Evolutionary conservation across 2,888 invertebrate species (phyloP), one percentile per base, ranked within the genome.

Genomic region (Ochropleura plecta): DNA sequence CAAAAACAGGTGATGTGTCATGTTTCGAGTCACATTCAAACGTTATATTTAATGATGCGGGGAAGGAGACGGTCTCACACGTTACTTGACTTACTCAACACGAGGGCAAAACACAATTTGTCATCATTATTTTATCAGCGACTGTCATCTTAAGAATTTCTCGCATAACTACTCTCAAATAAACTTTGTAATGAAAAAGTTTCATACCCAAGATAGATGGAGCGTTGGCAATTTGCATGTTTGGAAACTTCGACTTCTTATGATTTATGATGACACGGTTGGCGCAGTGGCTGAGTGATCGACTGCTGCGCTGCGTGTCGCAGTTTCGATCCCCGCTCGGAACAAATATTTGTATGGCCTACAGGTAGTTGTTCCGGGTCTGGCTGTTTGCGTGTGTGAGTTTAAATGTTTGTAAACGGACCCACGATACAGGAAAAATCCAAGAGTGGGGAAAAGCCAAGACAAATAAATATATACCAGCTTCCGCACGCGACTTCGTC

Each of bases 111-210:
- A 57, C 10, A 14, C 40, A 64, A 67, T 59, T 75, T 51, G 51
- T 75, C 46, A 53, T 62, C 14, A 69, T 73, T 68, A 74, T 79
- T 62, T 69, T 55, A 49, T 40, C 40, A 60, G 53, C 65, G 5
- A 20, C 46, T 60, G 67, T 42, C 42, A 44, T 30, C 14, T 49
- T 59, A 5, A 74, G 75, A 65, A 59, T 18, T 65, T 20, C 6
- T 48, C n/a, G 49, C 12, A 53, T 30, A 60, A 48, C 20, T 49
- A 6, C 5, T 16, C 51, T 16, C 51, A 46, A 75, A 20, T 30
- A 18, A n/a, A 72, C 44, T 63, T 51, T 44, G 42, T 73, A 60
- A 57, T 20, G 40, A 68, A 14, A 64, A 49, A 60, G 14, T 2
- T 46, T 60, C 7, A 46, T 30, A 30, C 30, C 30, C 44, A 16